phyloP scores from a whole-genome alignment of 2,888 invertebrate species.

The Sminthurides aquaticus region DNA sequence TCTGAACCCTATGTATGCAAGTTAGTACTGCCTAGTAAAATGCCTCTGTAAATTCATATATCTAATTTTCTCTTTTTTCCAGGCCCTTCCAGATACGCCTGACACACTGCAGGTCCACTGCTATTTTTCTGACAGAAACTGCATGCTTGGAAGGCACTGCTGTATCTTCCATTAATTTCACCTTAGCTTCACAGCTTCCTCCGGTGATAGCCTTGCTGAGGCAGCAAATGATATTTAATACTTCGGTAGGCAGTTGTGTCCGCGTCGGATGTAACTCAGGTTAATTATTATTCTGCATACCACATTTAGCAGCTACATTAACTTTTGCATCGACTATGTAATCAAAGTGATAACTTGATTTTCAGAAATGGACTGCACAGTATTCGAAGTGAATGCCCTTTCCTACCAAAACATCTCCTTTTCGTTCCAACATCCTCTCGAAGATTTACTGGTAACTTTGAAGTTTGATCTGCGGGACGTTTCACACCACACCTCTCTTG shows the following conservation, averaged over 20 bases:
- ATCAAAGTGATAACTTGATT: not conserved
- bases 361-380: conserved; percentile 66
- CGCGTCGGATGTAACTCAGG: conserved; percentile 72
- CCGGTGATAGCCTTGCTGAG: conserved; percentile 74
- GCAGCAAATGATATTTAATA: conserved; percentile 86
- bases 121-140: conserved; percentile 82
- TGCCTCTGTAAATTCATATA: too few species aligned
- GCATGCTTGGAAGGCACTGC: conserved; percentile 66
- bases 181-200: conserved; percentile 86
- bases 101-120: conserved; percentile 67
- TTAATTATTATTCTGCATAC: conserved; percentile 46
- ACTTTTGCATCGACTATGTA: not conserved
- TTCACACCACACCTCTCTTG: conserved; percentile 70
- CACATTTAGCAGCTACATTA: too few species aligned
- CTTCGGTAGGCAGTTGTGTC: conserved; percentile 79
- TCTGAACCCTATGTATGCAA: not conserved
- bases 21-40: too few species aligned
- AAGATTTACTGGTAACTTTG: conserved; percentile 86
- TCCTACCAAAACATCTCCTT: conserved; percentile 84
- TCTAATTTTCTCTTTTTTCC: conserved; percentile 35
- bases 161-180: conserved; percentile 78
- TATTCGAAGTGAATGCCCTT: conserved; percentile 84
- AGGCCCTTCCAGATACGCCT: conserved; percentile 69
- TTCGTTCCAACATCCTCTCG: conserved; percentile 83
- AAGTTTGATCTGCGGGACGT: conserved; percentile 79